Percentiles rank a stretch among this genome's conserved stretches.
Evolutionary conservation across 2,888 invertebrate genomes (phyloP).

Genomic region (Eupithecia abbreviata): DNA sequence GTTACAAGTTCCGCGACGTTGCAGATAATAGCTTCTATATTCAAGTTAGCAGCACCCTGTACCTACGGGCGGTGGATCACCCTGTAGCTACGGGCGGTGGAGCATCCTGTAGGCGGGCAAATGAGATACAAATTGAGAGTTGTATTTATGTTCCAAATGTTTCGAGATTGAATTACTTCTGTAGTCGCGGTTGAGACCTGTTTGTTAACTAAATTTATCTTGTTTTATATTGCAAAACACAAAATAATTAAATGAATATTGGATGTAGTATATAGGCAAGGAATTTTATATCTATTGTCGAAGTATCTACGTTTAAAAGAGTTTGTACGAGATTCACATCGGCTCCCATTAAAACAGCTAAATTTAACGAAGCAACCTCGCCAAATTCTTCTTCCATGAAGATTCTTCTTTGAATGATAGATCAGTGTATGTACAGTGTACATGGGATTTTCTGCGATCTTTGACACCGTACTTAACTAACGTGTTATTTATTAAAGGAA

Average conservation of each 20-base stretch:
- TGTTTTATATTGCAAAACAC: neutral
- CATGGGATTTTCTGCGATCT: too few species aligned
- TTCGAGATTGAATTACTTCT: slow-evolving; percentile 7
- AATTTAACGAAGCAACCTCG: too few species aligned
- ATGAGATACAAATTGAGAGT: slow-evolving; percentile 30
- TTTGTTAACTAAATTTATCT: neutral
- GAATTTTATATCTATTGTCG: too few species aligned
- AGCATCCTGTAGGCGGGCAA: slow-evolving; percentile 20
- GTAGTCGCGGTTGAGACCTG: neutral
- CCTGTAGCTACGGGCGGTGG: slow-evolving; percentile 9
- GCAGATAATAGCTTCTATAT: slow-evolving; percentile 52
- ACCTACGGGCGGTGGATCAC: slow-evolving; percentile 6
- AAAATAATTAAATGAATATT: neutral
- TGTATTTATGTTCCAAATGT: slow-evolving; percentile 16
- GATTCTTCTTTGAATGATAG: too few species aligned
- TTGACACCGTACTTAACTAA: too few species aligned
- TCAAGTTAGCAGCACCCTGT: slow-evolving; percentile 22
- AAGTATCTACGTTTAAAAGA: too few species aligned
- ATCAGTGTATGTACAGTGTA: too few species aligned
- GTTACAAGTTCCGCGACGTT: slow-evolving; percentile 38
- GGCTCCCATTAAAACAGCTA: too few species aligned
- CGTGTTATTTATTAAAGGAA: too few species aligned
- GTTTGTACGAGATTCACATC: too few species aligned
- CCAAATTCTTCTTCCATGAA: too few species aligned
- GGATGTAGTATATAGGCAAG: neutral